Evolutionary conservation across 2,888 invertebrate species (phyloP), one percentile per base, ranked within the genome.

Genomic region (Chesias legatella): DNA sequence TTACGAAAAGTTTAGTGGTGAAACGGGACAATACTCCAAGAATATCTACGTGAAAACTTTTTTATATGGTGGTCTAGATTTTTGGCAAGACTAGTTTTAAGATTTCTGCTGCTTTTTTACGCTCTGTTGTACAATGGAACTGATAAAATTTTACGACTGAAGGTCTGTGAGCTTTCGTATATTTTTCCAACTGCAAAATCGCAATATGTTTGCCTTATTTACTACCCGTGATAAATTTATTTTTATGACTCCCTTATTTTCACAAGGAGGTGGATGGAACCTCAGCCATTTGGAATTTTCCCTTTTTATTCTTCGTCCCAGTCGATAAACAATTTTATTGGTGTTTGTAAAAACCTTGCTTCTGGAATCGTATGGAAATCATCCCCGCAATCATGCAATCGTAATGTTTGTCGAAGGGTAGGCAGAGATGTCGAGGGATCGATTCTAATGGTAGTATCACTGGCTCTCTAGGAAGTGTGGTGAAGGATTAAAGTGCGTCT

Each of bases 241-340:
- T 78, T 82, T 84, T 83, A 83, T 81, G 77, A 72, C 78, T 69
- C 73, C 74, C 76, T 80, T 79, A 80, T 81, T 79, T 79, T 74
- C 66, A 69, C 67, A 74, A 72, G 71, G 70, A 65, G 57, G 60
- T 63, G 52, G 57, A 60, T 63, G 52, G 60, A 50, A 61, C 57
- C 63, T 60, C 56, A 50, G 49, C 45, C 63, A 53, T 48, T n/a
- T n/a, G 29, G 71, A 71, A 75, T 72, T 71, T 69, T 73, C 69
- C 66, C 48, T 60, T 72, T 66, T 65, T 72, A 73, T 72, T 69
- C 48, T 57, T 54, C 47, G 56, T 60, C 63, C 56, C 56, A 51
- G 65, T 60, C 76, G 60, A 76, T 80, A 82, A 82, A 80, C 72
- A 61, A 51, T 74, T 82, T 81, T 82, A 81, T 78, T 73, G 72